phyloP scores from a whole-genome alignment of 2,797 vertebrate species.

The Sebastiscus tertius region DNA sequence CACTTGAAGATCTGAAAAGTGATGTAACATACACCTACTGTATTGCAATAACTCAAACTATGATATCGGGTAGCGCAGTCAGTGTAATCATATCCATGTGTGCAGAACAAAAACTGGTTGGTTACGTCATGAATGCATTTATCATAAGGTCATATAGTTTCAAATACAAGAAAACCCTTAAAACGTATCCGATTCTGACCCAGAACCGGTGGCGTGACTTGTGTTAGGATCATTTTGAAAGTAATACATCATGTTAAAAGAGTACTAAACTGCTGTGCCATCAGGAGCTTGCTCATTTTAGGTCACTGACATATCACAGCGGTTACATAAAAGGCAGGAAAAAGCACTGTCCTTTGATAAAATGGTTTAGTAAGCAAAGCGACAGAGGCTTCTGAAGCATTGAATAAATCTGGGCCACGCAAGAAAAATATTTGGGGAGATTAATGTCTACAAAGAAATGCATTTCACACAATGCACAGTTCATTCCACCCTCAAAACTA shows the following conservation, averaged over 20 bases:
- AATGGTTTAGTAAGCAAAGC: background rate
- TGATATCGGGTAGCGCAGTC: background rate
- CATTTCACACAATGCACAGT: background rate
- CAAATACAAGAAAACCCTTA: background rate
- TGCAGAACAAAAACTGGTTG: background rate
- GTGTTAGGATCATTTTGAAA: constrained; percentile 1
- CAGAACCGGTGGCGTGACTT: background rate
- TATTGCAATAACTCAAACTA: background rate
- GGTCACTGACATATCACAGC: background rate
- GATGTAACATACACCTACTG: background rate
- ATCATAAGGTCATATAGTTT: background rate
- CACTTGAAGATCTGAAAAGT: background rate
- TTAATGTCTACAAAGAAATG: background rate
- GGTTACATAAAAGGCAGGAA: background rate
- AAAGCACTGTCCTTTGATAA: background rate
- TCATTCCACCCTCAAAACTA: background rate
- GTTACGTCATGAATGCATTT: background rate
- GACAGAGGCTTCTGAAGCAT: background rate
- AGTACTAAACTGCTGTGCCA: background rate
- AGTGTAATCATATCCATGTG: background rate
- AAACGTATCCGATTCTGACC: background rate
- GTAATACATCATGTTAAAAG: constrained; percentile 9
- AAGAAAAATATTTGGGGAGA: background rate
- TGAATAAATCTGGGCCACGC: background rate
- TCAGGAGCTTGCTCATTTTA: background rate